Base-by-base conservation (phyloP, 2,888 invertebrate genomes). In the Amphipyra berbera region DNA sequence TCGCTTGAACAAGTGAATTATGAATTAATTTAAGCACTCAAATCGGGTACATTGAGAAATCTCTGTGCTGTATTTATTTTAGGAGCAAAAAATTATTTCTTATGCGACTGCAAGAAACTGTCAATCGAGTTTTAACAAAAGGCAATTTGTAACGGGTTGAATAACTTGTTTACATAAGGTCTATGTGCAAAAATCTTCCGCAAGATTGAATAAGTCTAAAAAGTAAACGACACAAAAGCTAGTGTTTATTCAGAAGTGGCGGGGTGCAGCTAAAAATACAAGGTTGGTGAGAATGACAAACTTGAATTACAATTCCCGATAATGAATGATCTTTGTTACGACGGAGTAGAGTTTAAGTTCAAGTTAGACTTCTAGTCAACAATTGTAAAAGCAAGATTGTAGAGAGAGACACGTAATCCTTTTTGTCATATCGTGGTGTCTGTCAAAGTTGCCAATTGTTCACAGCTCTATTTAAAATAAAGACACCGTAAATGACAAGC, bases 361-460 rank as follows among this genome's bases (percentile, higher is more conserved):
- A 45, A 12, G n/a, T 53, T 41, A 5, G 27, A 55, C 44, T 14
- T 49, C 56, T 41, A n/a, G 14, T 44, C 5, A 13, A 15, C 54
- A 67, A n/a, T 54, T 61, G 64, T 65, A 54, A 48, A 72, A 65
- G 67, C 60, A 68, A 63, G 63, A 62, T 73, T 58, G 55, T 62
- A 56, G 45, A 64, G 52, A 66, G 49, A 64, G 37, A 78, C 65
- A 82, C 83, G 82, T 91, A 92, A 94, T 93, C 94, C 94, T 92
- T 94, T 91, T 89, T 90, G 92, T 89, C 82, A 85, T 82, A 85
- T 89, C 78, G 86, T 87, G 88, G 90, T 83, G 90, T 84, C 85
- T 92, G 94, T 94, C 94, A 92, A 91, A 88, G 86, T 90, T 88
- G 84, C 85, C 90, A 91, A 93, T 93, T 94, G 93, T 94, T 90